A percentile compares a stretch with the other conserved stretches of the same genome.
phyloP scores from a whole-genome alignment of 2,113 vertebrate genomes.

The Eubucco bourcierii region DNA sequence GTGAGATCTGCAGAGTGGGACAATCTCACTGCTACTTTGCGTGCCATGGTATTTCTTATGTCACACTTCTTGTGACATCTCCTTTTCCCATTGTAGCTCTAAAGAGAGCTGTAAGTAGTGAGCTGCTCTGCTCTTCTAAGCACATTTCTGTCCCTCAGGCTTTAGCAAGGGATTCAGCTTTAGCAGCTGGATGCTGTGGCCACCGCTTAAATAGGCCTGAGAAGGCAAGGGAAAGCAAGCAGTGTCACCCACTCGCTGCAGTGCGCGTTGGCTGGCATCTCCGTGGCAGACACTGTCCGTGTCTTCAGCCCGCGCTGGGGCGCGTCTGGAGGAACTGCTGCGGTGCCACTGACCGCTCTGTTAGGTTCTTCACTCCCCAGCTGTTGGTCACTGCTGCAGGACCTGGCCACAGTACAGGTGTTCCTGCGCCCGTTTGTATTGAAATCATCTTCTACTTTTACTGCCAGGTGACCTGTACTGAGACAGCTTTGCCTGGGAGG shows the following conservation, averaged over 20 bases:
- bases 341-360: neutral
- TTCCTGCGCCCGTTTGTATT: neutral
- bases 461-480: neutral
- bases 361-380: neutral
- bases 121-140: neutral
- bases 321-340: neutral
- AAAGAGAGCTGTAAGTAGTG: neutral
- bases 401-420: neutral
- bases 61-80: neutral
- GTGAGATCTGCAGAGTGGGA: neutral
- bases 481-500: neutral
- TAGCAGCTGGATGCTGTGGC: neutral
- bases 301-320: neutral
- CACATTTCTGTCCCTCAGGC: neutral
- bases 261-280: neutral
- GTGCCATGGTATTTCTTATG: neutral
- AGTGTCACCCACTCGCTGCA: neutral
- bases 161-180: neutral
- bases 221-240: neutral
- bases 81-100: neutral
- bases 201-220: neutral
- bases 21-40: neutral
- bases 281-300: neutral
- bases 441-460: neutral
- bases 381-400: constrained; percentile 23